Base-by-base conservation (phyloP, 2,888 invertebrate species). In the Polymixis lichenea region DNA sequence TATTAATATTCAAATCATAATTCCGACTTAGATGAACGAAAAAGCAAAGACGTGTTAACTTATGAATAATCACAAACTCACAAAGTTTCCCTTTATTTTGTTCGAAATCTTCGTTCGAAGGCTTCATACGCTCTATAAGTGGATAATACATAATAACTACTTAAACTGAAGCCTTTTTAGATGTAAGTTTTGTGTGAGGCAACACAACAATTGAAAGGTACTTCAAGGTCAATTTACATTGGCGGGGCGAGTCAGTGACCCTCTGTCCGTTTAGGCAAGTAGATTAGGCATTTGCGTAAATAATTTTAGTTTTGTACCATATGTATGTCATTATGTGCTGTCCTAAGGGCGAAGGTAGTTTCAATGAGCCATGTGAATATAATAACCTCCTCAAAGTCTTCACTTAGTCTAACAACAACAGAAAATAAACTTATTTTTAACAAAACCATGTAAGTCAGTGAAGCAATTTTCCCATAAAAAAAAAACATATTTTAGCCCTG, bases 1-100 rank as follows among this genome's bases (percentile, higher is more conserved):
- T 95, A 96, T 95, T 95, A 95, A 95, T 94, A 95, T 95, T 95
- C 94, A 95, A 95, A 96, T 95, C 94, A 91, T 94, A 94, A 95
- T 94, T 93, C 90, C 79, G 90, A 93, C 91, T 91, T 89, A 90
- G 90, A 90, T 86, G 87, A 93, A 90, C 87, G 94, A 95, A 95
- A 94, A 95, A 95, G 95, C 94, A 91, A 92, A 93, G 93, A 93
- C 94, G 93, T 93, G 93, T 94, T 92, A 91, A 92, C 90, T 93
- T 91, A 92, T 94, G 95, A 95, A 95, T 95, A 93, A 94, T 92
- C 93, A 88, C 22, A 70, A 68, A 28, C 17, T 68, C 61, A 22
- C 65, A 49, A 83, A 83, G 32, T 77, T 77, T 83, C 64, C 46
- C 61, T 58, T 69, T 61, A 80, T 68, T 77, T 68, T 25, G 56